These are phyloP conservation scores for Ophion slaviceki DNA, from an alignment of 2,888 invertebrate species.

Conservation along the genomic window DNA sequence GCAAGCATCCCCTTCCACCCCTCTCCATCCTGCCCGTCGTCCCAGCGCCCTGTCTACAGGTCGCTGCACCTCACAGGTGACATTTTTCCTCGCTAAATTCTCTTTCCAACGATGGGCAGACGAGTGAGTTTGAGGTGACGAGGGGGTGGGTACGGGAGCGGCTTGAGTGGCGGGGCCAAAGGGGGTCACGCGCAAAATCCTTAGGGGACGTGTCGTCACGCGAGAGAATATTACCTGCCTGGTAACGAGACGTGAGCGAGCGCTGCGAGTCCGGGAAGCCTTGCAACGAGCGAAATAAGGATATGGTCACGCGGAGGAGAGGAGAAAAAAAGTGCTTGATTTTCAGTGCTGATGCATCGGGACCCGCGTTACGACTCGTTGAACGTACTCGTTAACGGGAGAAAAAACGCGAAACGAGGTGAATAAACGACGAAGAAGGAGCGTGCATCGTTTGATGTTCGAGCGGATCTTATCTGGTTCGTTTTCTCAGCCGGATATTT, in stretches of 20 bases:
- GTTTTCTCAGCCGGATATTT: no score
- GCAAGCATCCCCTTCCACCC: not conserved
- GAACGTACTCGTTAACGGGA: not conserved
- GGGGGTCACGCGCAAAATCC: conserved; percentile 24
- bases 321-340: no score
- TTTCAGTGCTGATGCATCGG: conserved; percentile 8
- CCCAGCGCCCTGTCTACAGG: not conserved
- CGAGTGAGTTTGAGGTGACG: no score
- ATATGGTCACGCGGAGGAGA: no score
- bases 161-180: no score
- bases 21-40: not conserved
- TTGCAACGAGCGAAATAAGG: no score
- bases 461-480: no score
- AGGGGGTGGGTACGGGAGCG: not conserved
- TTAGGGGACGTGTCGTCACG: conserved; percentile 61
- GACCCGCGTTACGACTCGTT: not conserved
- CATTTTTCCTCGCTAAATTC: conserved; percentile 55
- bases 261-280: not conserved
- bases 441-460: no score
- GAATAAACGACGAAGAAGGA: no score
- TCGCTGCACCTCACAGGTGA: conserved; percentile 21
- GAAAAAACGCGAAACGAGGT: not conserved
- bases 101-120: conserved; percentile 1
- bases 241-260: conserved; percentile 39
- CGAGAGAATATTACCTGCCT: conserved; percentile 48